phyloP scores from a whole-genome alignment of 2,888 invertebrate species.

The Idaea dimidiata region DNA sequence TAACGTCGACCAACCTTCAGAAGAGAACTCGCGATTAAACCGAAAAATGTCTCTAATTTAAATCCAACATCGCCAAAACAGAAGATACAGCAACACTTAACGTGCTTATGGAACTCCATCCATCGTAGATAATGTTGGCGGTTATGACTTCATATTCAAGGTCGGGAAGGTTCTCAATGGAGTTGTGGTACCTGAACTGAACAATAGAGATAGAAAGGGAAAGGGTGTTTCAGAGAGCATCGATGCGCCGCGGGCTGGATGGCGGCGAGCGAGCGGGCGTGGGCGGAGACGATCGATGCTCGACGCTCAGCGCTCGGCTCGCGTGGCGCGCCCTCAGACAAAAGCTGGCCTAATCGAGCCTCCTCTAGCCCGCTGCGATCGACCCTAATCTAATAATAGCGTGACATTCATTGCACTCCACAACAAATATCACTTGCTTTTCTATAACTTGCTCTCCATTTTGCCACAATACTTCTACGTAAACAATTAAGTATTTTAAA shows the following conservation, averaged over 20 bases:
- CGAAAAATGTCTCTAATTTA: no score
- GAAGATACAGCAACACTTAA: background rate
- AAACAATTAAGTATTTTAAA: no score
- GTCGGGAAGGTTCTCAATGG: conserved; percentile 3
- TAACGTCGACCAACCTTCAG: no score
- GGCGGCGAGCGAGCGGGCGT: conserved; percentile 21
- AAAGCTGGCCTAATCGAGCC: conserved; percentile 26
- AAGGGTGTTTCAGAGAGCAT: conserved; percentile 36
- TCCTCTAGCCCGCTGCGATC: conserved; percentile 53
- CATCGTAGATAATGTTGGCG: background rate
- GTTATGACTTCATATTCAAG: background rate
- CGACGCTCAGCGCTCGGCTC: conserved; percentile 29
- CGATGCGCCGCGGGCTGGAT: conserved; percentile 17
- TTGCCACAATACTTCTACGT: background rate
- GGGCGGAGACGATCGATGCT: conserved; percentile 48
- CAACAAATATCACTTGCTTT: conserved; percentile 17
- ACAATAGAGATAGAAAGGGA: conserved; percentile 34
- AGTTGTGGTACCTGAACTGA: conserved; percentile 14
- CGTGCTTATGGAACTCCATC: background rate
- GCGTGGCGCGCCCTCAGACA: conserved; percentile 56
- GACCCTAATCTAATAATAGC: conserved; percentile 69
- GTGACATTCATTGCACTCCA: conserved; percentile 42
- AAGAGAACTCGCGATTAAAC: no score
- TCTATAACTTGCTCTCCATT: background rate
- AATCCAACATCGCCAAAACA: no score